Percentiles rank a stretch among this genome's conserved stretches.
Conservation (phyloP, 1,140 invertebrate species). For the Notospermus geniculatus region DNA sequence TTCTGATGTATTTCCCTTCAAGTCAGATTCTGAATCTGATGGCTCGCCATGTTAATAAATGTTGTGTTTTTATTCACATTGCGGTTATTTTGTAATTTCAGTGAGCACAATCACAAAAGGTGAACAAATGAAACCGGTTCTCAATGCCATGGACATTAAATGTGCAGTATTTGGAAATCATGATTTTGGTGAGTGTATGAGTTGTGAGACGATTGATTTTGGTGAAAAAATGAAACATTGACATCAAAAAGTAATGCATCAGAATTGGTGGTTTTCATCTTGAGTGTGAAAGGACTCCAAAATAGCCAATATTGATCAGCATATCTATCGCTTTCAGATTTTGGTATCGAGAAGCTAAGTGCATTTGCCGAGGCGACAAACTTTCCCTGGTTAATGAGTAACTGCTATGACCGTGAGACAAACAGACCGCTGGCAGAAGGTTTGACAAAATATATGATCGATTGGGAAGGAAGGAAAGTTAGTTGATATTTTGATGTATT, state of each 20-base stretch:
- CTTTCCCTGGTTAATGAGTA: constrained; percentile 92
- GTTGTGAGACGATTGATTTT: no score
- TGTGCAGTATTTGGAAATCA: constrained; percentile 90
- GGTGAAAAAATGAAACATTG: no score
- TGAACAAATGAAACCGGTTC: constrained; percentile 87
- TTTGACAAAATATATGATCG: constrained; percentile 72
- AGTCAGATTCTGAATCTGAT: no score
- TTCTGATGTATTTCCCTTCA: no score
- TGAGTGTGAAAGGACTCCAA: no score
- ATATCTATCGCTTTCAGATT: no score
- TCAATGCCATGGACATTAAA: constrained; percentile 76
- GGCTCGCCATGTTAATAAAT: no score
- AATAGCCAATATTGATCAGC: no score
- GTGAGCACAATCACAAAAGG: constrained; percentile 89
- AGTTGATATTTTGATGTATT: no score
- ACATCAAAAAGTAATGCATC: no score
- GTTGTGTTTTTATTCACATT: no score
- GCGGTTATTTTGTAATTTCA: constrained; percentile 61
- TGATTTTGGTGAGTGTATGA: constrained; percentile 83
- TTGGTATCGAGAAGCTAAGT: constrained; percentile 79
- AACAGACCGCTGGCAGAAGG: constrained; percentile 78
- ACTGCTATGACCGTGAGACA: constrained; percentile 85
- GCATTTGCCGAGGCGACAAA: constrained; percentile 71
- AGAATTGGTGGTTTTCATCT: no score
- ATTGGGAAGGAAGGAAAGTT: constrained; percentile 75